Evolutionary conservation across 2,888 invertebrate species (phyloP), one percentile per base, ranked within the genome.

Genomic region (Ectemnius cavifrons): DNA sequence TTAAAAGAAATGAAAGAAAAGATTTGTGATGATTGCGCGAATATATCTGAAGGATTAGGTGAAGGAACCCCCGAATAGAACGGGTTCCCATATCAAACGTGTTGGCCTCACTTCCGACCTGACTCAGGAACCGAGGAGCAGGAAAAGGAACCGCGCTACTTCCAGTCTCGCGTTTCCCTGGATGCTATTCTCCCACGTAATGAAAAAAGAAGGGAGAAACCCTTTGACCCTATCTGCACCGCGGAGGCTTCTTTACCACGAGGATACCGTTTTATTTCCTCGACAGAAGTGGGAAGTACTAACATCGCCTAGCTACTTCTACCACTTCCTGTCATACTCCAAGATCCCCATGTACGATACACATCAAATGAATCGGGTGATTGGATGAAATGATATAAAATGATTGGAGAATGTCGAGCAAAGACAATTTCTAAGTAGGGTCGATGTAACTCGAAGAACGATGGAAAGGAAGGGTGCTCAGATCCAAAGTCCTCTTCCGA

Each of bases 1-100:
- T 58, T 47, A 62, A 63, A 64, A 62, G 52, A 60, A 52, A 56
- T 57, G 23, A 28, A n/a, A 14, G 20, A 18, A 57, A 49, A 18
- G n/a, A 20, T 47, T 57, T 57, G 65, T 71, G 63, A 57, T 37
- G 47, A 61, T 52, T 37, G 14, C 23, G 57, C 8, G 49, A 67
- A 8, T 60, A 13, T 16, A n/a, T 57, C 46, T 16, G 37, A 63
- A 8, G 20, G 60, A 66, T 47, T 56, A 67, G 46, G 62, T 64
- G 28, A 49, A 62, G 63, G 67, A 76, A 81, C 76, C 71, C 78
- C 78, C 62, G 75, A 85, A 82, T 81, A 82, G 80, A 81, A 81
- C 74, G 63, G 49, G 60, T 37, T 37, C 37, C 11, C 37, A 37
- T 37, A 37, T 37, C 37, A 4, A 11, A 49, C 63, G 58, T 2